phyloP scores from a whole-genome alignment of 2,113 vertebrate genomes.

The Eulemur rufifrons region DNA sequence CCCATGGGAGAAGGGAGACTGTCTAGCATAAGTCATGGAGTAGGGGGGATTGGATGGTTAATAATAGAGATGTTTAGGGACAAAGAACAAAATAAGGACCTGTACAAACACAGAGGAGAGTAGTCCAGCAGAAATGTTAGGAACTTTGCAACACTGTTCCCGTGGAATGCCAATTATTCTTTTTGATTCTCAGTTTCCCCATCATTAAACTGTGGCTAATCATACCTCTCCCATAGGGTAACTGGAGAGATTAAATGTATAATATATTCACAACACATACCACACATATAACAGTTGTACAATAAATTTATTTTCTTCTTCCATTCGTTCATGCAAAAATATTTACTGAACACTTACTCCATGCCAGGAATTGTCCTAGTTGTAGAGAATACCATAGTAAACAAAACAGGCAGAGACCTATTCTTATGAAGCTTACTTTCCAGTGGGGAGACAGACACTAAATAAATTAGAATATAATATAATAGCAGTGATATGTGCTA shows the following conservation, averaged over 20 bases:
- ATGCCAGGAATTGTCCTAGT: background rate
- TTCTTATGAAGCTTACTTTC: background rate
- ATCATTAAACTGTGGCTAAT: background rate
- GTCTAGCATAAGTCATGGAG: background rate
- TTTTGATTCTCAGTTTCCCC: background rate
- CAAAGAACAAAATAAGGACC: background rate
- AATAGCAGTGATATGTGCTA: background rate
- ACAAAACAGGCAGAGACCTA: background rate
- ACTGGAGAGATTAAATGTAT: background rate
- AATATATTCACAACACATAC: background rate
- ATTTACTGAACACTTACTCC: background rate
- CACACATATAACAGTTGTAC: background rate
- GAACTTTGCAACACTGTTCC: too few species aligned
- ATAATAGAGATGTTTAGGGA: background rate
- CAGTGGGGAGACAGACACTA: background rate
- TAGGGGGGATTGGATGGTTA: background rate
- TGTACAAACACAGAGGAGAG: background rate
- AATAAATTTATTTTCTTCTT: background rate
- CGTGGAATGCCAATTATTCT: background rate
- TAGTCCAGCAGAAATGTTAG: background rate
- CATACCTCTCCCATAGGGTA: background rate
- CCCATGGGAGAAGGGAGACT: background rate
- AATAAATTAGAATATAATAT: background rate
- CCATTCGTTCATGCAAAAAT: background rate
- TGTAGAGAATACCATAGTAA: background rate